Percentiles rank a stretch among this genome's conserved stretches.
These are phyloP conservation scores for Sebastes flavidus DNA, from an alignment of 2,797 vertebrate genomes.

Conservation along the genomic window DNA sequence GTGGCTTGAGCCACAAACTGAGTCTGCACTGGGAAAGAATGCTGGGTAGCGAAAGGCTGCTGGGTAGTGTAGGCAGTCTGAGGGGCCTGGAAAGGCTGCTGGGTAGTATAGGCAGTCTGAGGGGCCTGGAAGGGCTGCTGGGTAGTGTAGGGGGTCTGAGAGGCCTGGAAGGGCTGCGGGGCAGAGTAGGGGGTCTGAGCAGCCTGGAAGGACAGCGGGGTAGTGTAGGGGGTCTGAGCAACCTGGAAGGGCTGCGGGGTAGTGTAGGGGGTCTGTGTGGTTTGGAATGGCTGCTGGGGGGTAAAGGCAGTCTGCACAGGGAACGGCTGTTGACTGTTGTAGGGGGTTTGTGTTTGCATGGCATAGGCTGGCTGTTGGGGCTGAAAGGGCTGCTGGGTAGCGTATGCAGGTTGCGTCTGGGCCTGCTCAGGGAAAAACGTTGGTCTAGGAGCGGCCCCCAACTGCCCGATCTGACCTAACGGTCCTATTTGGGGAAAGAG, in stretches of 20 bases:
- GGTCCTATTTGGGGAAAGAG: slow-evolving; percentile 82
- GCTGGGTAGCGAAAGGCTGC: slow-evolving; percentile 68
- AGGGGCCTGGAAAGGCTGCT: slow-evolving; percentile 55
- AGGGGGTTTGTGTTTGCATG: slow-evolving; percentile 68
- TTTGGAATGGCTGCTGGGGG: slow-evolving; percentile 69
- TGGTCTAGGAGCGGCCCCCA: slow-evolving; percentile 72
- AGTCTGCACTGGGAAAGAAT: slow-evolving; percentile 78
- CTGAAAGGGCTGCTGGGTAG: slow-evolving; percentile 67
- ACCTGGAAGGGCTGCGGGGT: slow-evolving; percentile 72
- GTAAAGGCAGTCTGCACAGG: slow-evolving; percentile 75
- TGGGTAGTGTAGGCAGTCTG: slow-evolving; percentile 60
- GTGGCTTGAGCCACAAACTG: slow-evolving; percentile 74
- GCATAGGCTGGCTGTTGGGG: slow-evolving; percentile 67
- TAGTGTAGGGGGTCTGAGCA: slow-evolving; percentile 54
- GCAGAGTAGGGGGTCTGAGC: slow-evolving; percentile 54
- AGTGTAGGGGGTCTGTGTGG: slow-evolving; percentile 58
- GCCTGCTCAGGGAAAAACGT: slow-evolving; percentile 78
- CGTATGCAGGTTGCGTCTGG: slow-evolving; percentile 73
- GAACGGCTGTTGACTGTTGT: slow-evolving; percentile 65
- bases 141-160: slow-evolving; percentile 49
- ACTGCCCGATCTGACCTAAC: slow-evolving; percentile 66
- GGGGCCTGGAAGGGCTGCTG: slow-evolving; percentile 60
- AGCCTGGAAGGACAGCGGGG: slow-evolving; percentile 71
- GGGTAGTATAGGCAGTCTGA: slow-evolving; percentile 63
- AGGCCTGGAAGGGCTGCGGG: slow-evolving; percentile 70